Base-by-base conservation (phyloP, 2,888 invertebrate species). In the Cephalotes varians region DNA sequence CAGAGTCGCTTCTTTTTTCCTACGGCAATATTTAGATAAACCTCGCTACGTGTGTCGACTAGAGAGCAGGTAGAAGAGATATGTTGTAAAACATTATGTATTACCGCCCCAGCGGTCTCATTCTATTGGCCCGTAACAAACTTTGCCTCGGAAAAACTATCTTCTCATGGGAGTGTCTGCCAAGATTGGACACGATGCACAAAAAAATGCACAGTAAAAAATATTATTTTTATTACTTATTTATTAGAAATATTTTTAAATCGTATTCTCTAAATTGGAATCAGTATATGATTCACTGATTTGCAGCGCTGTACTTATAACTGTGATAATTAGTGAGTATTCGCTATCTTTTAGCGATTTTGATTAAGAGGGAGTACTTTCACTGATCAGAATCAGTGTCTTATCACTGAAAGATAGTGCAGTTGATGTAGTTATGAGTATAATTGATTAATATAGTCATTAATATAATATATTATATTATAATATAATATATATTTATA, bases 1-100 rank as follows among this genome's bases (percentile, higher is more conserved):
- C 72, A 37, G 49, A 82, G 60, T 82, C 62, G 67, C 77, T 77
- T 58, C 73, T 81, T 87, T 86, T 87, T 71, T 85, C 77, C 60
- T 83, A 73, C 74, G 76, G 89, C 89, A 91, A 91, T 90, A 91
- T 92, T 91, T 88, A 91, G 92, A 92, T 92, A 92, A 92, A 90
- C 86, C 85, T 67, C 64, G 82, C 88, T 88, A 92, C 92, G 92
- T 92, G 92, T 81, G 82, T 62, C 88, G 92, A 90, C 87, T 92
- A 83, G 82, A 83, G 85, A 90, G 76, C 86, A 40, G 49, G 56
- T 71, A 21, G 58, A 62, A 60, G 81, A 79, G 83, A 82, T 74
- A 81, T 71, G 86, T 73, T 76, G 67, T 67, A 81, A 84, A 88
- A 89, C 83, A 79, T 85, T 74, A 79, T 81, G 34, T 77, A 77